Evolutionary conservation across 2,797 vertebrate species (phyloP), one percentile per base, ranked within the genome.

Genomic region (Enteromius mattozi): DNA sequence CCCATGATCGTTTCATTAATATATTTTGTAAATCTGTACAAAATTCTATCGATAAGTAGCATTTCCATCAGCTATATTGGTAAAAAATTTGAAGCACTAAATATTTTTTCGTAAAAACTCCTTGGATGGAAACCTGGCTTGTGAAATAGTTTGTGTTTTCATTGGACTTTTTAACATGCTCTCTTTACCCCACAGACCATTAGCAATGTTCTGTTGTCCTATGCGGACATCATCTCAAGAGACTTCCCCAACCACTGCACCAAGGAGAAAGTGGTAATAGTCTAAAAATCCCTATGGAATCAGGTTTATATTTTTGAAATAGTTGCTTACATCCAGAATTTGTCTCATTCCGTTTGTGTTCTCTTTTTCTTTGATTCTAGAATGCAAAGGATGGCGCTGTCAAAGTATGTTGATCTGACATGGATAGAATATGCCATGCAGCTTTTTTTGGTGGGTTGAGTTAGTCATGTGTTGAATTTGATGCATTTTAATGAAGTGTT

Each of bases 131-230:
- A 42, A 12, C 2, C 42, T 42, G 10, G 42, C 42, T 42, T 42
- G 3, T 40, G 2, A 12, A 82, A 49, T 49, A 30, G 27, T 40
- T 71, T 78, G 40, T 35, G 4, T 65, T 61, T 45, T 71, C 12
- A 1, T 24, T 6, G 27, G 45, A 66, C 49, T 83, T 16, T 75
- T 54, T 65, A 40, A 75, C n/a, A n/a, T 45, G 80, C 24, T 78
- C 3, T 49, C 6, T 56, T 68, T 80, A 66, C 35, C 37, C 69
- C 66, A 24, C 92, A 99, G 98, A 99, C 98, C 74, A 99, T 99
- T 91, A 98, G 98, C 92, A 99, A 99, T 0, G 97, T 99, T 27
- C 95, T 99, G 1, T 95, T 99, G 14, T 98, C 99, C 83, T 99
- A 99, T 0, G 97, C 97, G 0, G 97, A 99, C 90, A 98, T 99